phyloP scores from a whole-genome alignment of 2,888 invertebrate species.

The Lamellibrachia columna region DNA sequence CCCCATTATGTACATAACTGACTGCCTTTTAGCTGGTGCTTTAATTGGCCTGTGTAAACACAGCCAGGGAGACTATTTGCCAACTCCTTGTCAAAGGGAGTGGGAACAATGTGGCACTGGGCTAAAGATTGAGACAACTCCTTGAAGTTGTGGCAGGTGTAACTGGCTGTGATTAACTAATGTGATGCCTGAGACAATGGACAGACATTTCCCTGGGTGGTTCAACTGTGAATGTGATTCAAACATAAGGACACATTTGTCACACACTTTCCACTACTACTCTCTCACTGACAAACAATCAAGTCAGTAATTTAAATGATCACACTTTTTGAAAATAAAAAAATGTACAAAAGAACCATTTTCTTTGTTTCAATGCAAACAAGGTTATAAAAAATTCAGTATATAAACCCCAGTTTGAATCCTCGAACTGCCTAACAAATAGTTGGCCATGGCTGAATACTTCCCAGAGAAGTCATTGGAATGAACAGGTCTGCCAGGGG shows the following conservation, averaged over 20 bases:
- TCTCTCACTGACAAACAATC: background rate
- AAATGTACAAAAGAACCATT: background rate
- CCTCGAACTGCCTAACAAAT: too few species aligned
- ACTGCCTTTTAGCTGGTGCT: background rate
- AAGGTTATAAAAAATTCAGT: too few species aligned
- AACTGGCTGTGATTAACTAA: background rate
- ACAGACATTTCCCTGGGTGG: background rate
- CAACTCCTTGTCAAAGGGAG: background rate
- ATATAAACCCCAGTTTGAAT: too few species aligned
- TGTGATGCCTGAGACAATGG: background rate
- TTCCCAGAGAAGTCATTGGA: too few species aligned
- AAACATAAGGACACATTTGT: background rate
- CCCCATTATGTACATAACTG: constrained; percentile 1
- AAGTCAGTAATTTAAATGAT: background rate
- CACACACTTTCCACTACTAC: background rate
- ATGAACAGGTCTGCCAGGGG: too few species aligned
- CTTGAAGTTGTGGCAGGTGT: background rate
- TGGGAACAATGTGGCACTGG: background rate
- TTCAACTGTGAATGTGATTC: background rate
- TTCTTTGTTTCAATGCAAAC: background rate
- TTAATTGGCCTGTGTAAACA: background rate
- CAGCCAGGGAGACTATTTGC: background rate
- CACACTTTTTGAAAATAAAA: too few species aligned
- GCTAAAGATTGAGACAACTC: constrained; percentile 4
- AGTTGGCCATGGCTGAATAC: too few species aligned